Conservation (phyloP, 2,113 vertebrate species). For the Spheniscus mendiculus region DNA sequence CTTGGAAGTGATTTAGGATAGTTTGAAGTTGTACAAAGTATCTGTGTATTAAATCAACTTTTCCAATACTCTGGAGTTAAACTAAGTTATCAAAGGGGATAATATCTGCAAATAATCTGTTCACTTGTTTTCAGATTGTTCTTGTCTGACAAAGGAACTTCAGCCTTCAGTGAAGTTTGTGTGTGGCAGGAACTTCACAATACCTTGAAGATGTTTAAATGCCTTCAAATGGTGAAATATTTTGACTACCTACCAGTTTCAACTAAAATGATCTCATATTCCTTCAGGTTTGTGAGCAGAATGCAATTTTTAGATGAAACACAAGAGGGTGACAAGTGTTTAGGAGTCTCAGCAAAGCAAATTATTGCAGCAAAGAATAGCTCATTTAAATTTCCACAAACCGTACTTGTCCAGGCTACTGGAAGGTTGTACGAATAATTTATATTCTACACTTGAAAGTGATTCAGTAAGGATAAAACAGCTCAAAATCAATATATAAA, state of each 20-base stretch:
- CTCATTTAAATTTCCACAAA: neutral
- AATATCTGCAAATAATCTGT: neutral
- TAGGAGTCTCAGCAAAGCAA: neutral
- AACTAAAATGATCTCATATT: neutral
- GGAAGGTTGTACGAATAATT: neutral
- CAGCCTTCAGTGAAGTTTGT: neutral
- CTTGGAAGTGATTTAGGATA: neutral
- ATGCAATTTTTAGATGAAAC: conserved; percentile 42
- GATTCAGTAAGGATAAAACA: neutral
- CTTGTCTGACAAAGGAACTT: neutral
- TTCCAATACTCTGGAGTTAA: neutral
- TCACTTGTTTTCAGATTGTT: neutral
- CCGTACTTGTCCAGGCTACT: neutral
- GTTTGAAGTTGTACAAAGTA: neutral
- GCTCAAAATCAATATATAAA: neutral
- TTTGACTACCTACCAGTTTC: neutral
- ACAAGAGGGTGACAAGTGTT: conserved; percentile 44
- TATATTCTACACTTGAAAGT: neutral
- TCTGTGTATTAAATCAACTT: neutral
- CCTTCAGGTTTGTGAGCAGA: neutral
- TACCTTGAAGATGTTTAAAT: neutral
- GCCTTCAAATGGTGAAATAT: neutral
- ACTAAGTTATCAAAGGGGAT: neutral
- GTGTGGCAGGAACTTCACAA: neutral
- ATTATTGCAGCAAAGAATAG: neutral